Evolutionary conservation across 2,113 vertebrate genomes (phyloP), one percentile per base, ranked within the genome.

Genomic region (Ramphastos sulfuratus): DNA sequence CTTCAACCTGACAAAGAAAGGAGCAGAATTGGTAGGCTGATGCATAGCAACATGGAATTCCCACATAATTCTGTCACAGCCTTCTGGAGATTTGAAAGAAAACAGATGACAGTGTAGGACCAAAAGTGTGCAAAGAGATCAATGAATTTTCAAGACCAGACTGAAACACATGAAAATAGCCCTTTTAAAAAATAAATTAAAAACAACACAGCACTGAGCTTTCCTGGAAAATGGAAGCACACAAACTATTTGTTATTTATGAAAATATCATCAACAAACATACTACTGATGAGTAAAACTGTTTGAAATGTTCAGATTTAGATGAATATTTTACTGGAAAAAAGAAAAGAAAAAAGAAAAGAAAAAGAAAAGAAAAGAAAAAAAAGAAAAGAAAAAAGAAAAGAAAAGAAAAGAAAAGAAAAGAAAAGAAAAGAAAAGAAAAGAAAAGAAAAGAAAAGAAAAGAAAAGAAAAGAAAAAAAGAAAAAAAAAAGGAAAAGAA

Each of bases 51-150:
- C 78, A 59, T 82, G 87, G 66, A 91, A 95, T 94, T 94, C 78
- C 78, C 87, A 84, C 0, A 1, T 89, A 79, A 82, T 89, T 84
- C 74, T 87, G 66, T 91, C 82, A 94, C 59, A 89, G 44, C 20
- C 56, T 92, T 88, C 77, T 83, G 69, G 27, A 88, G 80, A 83
- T 76, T 94, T 95, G 89, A 92, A 93, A 89, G 81, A 93, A 96
- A 94, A 95, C 85, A 96, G 89, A 95, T 92, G 91, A 93, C 93
- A 91, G 44, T 75, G 50, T 27, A 93, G 66, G 54, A 91, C 71
- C 11, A 85, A 87, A 10, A 82, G 44, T 0, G 0, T 79, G 44
- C 74, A 87, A 89, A 92, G n/a, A 91, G 59, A 93, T 94, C 82
- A 91, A 96, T 66, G 63, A 70, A 82, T 93, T 94, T 91, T 79